Conservation (phyloP, 1,140 invertebrate species). For the Diachasma alloeum region DNA sequence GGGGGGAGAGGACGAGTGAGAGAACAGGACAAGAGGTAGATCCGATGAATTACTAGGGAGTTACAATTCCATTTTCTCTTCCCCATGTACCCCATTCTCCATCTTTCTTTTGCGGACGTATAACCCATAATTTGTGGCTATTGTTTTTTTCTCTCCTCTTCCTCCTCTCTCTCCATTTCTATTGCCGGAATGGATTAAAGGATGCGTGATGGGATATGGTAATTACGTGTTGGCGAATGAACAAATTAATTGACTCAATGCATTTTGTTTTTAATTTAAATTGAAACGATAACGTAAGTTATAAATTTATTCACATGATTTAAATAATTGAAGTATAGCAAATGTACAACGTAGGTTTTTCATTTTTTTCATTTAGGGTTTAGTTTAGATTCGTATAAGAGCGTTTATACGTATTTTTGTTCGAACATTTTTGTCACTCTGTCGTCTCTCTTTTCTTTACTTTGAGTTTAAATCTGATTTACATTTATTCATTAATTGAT, state of each 20-base stretch:
- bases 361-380: constrained; percentile 39
- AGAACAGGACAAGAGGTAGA: constrained; percentile 8
- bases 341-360: constrained; percentile 46
- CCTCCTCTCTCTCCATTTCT: not conserved
- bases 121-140: not conserved
- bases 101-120: not conserved
- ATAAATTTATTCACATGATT: constrained; percentile 65
- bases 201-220: constrained; percentile 20
- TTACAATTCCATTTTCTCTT: constrained; percentile 8
- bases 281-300: constrained; percentile 64
- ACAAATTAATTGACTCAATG: constrained; percentile 18
- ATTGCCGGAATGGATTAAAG: constrained; percentile 5
- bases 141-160: not conserved
- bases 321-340: constrained; percentile 58
- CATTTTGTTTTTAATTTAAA: constrained; percentile 36
- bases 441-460: not conserved
- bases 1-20: not conserved
- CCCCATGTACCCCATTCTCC: not conserved
- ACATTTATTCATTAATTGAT: constrained; percentile 30
- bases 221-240: constrained; percentile 1
- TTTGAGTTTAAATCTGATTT: constrained; percentile 39
- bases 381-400: constrained; percentile 9
- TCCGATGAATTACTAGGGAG: constrained; percentile 1
- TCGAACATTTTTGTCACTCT: not conserved
- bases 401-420: constrained; percentile 10